Evolutionary conservation across 2,888 invertebrate genomes (phyloP).

Genomic region (Pocota personata): DNA sequence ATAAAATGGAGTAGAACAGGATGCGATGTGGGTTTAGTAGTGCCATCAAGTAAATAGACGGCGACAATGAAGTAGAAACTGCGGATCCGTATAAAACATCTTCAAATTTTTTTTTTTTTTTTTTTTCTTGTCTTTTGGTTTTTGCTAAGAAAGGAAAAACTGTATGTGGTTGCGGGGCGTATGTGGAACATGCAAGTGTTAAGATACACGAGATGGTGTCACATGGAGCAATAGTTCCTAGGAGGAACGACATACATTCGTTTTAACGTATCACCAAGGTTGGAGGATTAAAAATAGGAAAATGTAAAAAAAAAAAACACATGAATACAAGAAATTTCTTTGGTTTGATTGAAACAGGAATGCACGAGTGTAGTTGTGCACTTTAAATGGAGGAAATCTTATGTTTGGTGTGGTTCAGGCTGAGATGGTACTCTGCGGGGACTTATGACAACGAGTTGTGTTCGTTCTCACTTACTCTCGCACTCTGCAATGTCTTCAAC

Average conservation of each 20-base stretch:
- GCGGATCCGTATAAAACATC: conserved; percentile 66
- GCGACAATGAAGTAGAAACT: conserved; percentile 73
- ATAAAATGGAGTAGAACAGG: conserved; percentile 70
- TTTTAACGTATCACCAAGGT: conserved; percentile 31
- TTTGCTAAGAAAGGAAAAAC: neutral
- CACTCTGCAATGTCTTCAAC: conserved; percentile 45
- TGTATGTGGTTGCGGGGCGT: neutral
- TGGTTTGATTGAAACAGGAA: conserved; percentile 51
- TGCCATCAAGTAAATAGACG: conserved; percentile 74
- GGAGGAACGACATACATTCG: conserved; percentile 30
- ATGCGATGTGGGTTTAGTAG: conserved; percentile 73
- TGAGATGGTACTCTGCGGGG: conserved; percentile 34
- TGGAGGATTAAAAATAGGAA: conserved; percentile 27
- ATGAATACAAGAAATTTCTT: conserved; percentile 42
- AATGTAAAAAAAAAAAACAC: conserved; percentile 19
- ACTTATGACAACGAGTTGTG: conserved; percentile 25
- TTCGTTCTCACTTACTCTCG: neutral
- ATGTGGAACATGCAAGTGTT: conserved; percentile 48
- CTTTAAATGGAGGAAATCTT: conserved; percentile 53
- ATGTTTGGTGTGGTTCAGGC: conserved; percentile 46
- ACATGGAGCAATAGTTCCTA: conserved; percentile 50
- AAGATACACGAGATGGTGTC: conserved; percentile 49
- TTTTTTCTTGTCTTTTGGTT: neutral
- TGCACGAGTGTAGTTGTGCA: conserved; percentile 51
- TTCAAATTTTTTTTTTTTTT: conserved; percentile 30